These are phyloP conservation scores for Bathynomus jamesi DNA, from an alignment of 1,140 invertebrate species.

Conservation along the genomic window DNA sequence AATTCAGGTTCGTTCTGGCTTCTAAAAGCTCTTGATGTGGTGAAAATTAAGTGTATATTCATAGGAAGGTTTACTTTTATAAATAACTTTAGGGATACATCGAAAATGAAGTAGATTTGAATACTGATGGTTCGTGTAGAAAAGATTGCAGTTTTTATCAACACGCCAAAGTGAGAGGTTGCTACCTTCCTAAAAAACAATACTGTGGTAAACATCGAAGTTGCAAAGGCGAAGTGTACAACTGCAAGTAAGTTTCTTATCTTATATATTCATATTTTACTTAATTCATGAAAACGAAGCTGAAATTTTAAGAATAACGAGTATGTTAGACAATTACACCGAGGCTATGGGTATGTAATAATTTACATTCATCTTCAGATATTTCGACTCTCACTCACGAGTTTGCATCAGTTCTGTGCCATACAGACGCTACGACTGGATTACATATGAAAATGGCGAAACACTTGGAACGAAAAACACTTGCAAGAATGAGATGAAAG, in stretches of 20 bases:
- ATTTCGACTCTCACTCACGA: too few species aligned
- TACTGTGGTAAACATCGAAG: too few species aligned
- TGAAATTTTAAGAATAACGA: too few species aligned
- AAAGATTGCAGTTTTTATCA: conserved; percentile 71
- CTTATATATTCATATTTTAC: too few species aligned
- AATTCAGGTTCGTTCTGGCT: too few species aligned
- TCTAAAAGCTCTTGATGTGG: too few species aligned
- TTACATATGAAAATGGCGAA: conserved; percentile 72
- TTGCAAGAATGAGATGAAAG: conserved; percentile 44
- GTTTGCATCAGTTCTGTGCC: conserved; percentile 50
- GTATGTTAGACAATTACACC: too few species aligned
- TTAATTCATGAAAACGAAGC: too few species aligned
- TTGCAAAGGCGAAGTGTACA: conserved; percentile 65
- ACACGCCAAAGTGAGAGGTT: conserved; percentile 58
- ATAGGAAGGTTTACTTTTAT: too few species aligned
- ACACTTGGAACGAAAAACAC: neutral
- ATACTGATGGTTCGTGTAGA: conserved; percentile 59
- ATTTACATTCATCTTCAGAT: too few species aligned
- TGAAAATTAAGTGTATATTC: too few species aligned
- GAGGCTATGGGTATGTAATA: too few species aligned
- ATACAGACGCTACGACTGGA: conserved; percentile 78
- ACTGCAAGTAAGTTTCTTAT: conserved; percentile 55
- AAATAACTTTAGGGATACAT: conserved; percentile 83
- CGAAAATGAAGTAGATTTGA: conserved; percentile 80
- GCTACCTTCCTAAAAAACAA: conserved; percentile 46